phyloP scores from a whole-genome alignment of 2,797 vertebrate genomes.

The Taeniopygia guttata region DNA sequence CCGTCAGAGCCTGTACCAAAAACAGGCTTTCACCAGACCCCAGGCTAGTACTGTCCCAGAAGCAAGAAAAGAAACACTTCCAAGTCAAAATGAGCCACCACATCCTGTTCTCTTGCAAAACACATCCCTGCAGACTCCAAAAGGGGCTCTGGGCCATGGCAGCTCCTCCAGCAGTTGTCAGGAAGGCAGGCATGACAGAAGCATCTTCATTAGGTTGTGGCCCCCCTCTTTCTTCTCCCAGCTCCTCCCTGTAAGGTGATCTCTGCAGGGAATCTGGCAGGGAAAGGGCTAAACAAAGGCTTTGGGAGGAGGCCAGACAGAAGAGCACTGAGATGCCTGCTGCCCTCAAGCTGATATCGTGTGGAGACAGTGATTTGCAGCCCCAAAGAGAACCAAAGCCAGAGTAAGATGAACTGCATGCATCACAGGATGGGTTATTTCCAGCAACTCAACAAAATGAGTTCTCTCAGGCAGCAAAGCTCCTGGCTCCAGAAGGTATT shows the following conservation, averaged over 20 bases:
- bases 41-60: neutral
- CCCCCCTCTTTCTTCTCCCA: neutral
- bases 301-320: slow-evolving; percentile 39
- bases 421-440: slow-evolving; percentile 11
- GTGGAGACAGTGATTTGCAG: neutral
- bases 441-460: slow-evolving; percentile 8
- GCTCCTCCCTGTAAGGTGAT: neutral
- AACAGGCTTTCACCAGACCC: neutral
- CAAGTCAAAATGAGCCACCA: neutral
- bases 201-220: neutral
- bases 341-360: neutral
- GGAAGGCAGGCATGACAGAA: neutral
- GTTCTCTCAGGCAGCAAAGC: slow-evolving; percentile 1
- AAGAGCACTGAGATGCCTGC: neutral
- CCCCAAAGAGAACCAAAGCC: slow-evolving; percentile 14
- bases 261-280: neutral
- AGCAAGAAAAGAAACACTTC: neutral
- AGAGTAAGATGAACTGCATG: neutral
- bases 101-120: neutral
- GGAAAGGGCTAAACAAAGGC: slow-evolving; percentile 28
- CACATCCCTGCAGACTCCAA: neutral
- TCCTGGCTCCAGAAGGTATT: slow-evolving; percentile 9
- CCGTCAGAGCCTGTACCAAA: neutral
- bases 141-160: neutral
- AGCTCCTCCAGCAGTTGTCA: neutral